These are phyloP conservation scores for Apoda limacodes DNA, from an alignment of 2,888 invertebrate genomes.

Conservation along the genomic window DNA sequence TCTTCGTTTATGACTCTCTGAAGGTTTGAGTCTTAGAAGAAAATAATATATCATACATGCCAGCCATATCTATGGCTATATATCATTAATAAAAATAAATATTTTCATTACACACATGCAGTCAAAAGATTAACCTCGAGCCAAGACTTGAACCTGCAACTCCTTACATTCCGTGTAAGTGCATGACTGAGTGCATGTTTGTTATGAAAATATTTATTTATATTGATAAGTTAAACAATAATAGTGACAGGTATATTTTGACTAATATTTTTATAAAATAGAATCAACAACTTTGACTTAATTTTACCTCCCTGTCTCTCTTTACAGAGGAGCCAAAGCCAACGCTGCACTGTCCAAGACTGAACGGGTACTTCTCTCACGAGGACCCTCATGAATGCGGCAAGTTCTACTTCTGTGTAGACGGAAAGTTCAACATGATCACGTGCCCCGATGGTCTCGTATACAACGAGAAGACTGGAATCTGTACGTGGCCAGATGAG, in stretches of 20 bases:
- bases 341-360: conserved; percentile 79
- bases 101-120: too few species aligned
- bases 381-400: conserved; percentile 82
- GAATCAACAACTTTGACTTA: not conserved
- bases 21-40: too few species aligned
- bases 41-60: too few species aligned
- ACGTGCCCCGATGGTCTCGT: conserved; percentile 89
- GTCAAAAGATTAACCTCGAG: too few species aligned
- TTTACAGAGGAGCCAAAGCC: conserved; percentile 79
- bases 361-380: conserved; percentile 90
- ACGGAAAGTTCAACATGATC: conserved; percentile 90
- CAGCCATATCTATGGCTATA: too few species aligned
- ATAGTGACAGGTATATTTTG: not conserved
- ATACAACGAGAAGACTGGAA: conserved; percentile 89
- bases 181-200: conserved; percentile 2
- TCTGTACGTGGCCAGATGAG: conserved; percentile 94
- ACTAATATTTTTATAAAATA: not conserved
- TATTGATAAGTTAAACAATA: too few species aligned
- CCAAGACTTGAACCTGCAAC: too few species aligned
- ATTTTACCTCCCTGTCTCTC: not conserved
- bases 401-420: conserved; percentile 90
- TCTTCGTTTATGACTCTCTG: too few species aligned
- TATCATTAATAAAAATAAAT: too few species aligned
- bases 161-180: too few species aligned
- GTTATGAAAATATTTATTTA: too few species aligned